Evolutionary conservation across 2,888 invertebrate species (phyloP), one percentile per base, ranked within the genome.

Genomic region (Metopia argyrocephala): DNA sequence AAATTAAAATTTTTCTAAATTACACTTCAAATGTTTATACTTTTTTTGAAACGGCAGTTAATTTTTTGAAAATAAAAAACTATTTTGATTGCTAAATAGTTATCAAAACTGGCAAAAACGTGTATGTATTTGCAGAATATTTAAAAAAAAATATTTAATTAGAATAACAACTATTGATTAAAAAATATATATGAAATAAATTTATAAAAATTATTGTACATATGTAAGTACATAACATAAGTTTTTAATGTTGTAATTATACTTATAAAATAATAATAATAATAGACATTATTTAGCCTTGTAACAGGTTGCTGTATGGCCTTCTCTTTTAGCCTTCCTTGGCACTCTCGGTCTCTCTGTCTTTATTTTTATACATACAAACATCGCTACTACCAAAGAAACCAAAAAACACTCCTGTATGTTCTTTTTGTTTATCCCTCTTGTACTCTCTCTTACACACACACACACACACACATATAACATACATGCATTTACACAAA

Each of bases 301-400:
- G 79, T 80, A 80, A 80, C 79, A 80, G 76, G 79, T 80, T 76
- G 79, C 79, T 80, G 76, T 62, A 56, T 71, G 62, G 54, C 68
- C 66, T 73, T 80, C 71, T 71, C 52, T 52, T 27, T 45, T 38
- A 27, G 62, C 57, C 25, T 74, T 45, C n/a, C 25, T 46, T 28
- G 31, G 18, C 38, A 12, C 38, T 31, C 31, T 31, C 12, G 9
- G 2, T 38, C 38, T 9, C 27, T 27, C 31, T 18, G 38, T 20
- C 18, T 31, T 27, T 20, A 25, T 5, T 31, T n/a, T n/a, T 3
- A 61, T 38, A 12, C n/a, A 12, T 46, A 46, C 15, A 28, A 20
- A 70, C 48, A 68, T 25, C n/a, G 20, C 54, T 57, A 62, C 56
- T 76, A 62, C 62, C 62, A 38, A 59, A 31, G 9, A n/a, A 46